Base-by-base conservation (phyloP, 2,797 vertebrate species). In the Smutsia gigantea region DNA sequence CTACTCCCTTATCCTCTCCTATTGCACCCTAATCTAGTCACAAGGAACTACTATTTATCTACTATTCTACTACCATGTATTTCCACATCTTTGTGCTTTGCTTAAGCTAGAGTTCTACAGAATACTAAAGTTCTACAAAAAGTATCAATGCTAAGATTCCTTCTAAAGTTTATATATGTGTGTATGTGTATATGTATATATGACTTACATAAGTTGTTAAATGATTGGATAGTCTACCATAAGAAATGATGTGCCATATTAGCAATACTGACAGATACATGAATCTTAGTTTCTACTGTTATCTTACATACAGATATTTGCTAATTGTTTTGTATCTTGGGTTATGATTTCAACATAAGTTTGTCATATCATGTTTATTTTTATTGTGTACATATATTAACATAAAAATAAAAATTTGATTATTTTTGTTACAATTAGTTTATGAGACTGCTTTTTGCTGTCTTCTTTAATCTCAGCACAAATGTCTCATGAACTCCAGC, bases 381-480 rank as follows among this genome's bases (percentile, higher is more conserved):
- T 81, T 81, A 64, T 42, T 74, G 14, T 53, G 5, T 66, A 61
- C 29, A 53, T 66, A 7, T 74, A 55, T 92, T 66, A 75, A 87
- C 19, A 75, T 71, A 85, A 78, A 69, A 61, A 94, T 51, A 51
- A 57, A 31, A 82, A 39, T 83, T 19, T 87, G 10, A 88, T 61
- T 17, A 90, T 87, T 75, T 72, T 68, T 82, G 19, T 75, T 68
- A 86, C 4, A 81, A 81, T 88, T 87, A 82, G 69, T 78, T 72
- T 53, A 61, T 74, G 25, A 92, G 5, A 53, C 42, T 95, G 27
- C n/a, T 75, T 92, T 95, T 68, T 87, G 11, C 37, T 51, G 6
- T 87, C 27, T 94, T 90, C 72, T 92, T 87, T 77, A 88, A 83
- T 57, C 51, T 23, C 68, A 88, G 13, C 42, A 92, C 29, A 92